Evolutionary conservation across 2,113 vertebrate species (phyloP).

Genomic region (Alethe castanea): DNA sequence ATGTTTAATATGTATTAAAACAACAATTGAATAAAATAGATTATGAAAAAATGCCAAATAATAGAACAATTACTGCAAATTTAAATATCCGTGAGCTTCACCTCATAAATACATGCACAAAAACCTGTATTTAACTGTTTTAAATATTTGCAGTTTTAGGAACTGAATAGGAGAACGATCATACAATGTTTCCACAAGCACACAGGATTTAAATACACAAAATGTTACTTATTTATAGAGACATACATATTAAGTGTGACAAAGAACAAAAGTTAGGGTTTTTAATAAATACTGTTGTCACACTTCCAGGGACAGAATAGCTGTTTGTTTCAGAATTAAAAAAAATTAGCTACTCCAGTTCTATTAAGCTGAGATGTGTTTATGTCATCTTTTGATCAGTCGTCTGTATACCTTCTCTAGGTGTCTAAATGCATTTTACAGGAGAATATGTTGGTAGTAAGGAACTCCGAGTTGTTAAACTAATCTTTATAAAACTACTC

Average conservation of each 20-base stretch:
- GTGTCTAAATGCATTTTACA: background rate
- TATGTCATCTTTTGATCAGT: background rate
- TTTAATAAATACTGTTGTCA: background rate
- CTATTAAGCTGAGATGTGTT: background rate
- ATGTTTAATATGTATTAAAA: background rate
- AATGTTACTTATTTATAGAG: background rate
- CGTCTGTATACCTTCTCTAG: background rate
- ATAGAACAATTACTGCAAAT: background rate
- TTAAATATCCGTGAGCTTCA: background rate
- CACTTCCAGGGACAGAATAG: background rate
- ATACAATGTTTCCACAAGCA: background rate
- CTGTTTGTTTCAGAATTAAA: background rate
- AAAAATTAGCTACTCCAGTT: fast-evolving
- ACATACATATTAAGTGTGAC: background rate
- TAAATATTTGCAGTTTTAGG: background rate
- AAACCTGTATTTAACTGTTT: background rate
- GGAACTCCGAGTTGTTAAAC: background rate
- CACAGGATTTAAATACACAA: background rate
- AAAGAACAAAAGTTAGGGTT: background rate
- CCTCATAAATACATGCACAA: background rate
- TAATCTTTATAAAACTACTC: background rate
- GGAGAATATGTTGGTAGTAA: background rate
- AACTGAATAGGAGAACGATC: background rate
- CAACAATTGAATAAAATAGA: background rate
- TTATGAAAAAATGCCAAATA: background rate